These are phyloP conservation scores for Stichodactyla mertensii DNA, from an alignment of 64 coral and sea anemone genomes.

Conservation along the genomic window DNA sequence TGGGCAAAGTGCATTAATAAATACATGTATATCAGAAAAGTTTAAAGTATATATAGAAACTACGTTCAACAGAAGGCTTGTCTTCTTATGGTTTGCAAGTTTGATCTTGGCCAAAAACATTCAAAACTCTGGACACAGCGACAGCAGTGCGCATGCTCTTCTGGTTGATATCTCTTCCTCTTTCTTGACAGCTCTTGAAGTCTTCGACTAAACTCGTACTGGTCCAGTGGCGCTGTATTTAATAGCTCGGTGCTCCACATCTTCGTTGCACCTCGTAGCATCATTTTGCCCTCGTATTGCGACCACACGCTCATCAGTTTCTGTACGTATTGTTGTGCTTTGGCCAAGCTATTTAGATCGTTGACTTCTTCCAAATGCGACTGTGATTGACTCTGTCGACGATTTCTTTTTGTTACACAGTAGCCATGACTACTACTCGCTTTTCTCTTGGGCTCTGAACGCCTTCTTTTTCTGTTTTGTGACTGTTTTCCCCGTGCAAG, in stretches of 20 bases:
- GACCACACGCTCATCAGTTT: background rate
- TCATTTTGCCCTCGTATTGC: background rate
- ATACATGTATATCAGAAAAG: too few species aligned
- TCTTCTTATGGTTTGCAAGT: conserved; percentile 4
- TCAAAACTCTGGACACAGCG: conserved; percentile 15
- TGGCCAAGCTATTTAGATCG: background rate
- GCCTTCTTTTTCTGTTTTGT: background rate
- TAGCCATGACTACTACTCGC: background rate
- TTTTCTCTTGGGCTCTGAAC: background rate
- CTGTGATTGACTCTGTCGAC: background rate
- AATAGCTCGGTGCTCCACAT: background rate
- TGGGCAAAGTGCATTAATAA: too few species aligned
- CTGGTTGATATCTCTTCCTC: background rate
- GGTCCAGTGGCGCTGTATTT: background rate
- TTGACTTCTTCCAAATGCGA: background rate
- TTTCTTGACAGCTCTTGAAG: background rate
- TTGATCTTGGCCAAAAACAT: conserved; percentile 18
- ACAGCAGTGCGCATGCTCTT: conserved; percentile 22
- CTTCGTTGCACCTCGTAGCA: background rate
- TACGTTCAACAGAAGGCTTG: background rate
- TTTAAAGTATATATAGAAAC: too few species aligned
- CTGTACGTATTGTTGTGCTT: background rate
- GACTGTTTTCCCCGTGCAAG: background rate
- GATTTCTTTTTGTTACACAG: background rate
- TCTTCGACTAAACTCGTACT: conserved; percentile 6